Conservation (phyloP, 2,113 vertebrate genomes). For the Muntiacus muntjak region DNA sequence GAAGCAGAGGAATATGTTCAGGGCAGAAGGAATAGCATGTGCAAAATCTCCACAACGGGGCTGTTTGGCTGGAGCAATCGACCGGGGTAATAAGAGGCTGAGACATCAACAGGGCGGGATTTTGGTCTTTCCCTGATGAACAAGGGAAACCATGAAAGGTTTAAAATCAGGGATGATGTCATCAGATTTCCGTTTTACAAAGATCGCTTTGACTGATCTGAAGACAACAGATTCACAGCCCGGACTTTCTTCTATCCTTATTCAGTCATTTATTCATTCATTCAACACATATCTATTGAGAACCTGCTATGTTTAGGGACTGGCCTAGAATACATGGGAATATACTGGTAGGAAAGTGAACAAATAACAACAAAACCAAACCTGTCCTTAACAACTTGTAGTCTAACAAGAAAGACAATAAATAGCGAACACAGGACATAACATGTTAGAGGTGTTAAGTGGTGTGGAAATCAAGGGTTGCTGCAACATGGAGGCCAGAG, state of each 20-base stretch:
- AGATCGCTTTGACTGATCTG: not conserved
- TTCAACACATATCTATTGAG: not conserved
- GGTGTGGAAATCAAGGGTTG: not conserved
- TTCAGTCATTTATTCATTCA: not conserved
- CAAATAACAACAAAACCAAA: not conserved
- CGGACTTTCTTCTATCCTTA: no score
- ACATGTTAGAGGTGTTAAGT: not conserved
- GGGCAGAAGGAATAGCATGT: not conserved
- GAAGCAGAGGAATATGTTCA: not conserved
- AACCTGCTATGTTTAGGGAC: not conserved
- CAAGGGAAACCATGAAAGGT: not conserved
- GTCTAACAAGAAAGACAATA: not conserved
- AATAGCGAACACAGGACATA: fast-evolving
- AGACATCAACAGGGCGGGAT: not conserved
- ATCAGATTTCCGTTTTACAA: not conserved
- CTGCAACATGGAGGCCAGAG: not conserved
- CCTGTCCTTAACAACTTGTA: not conserved
- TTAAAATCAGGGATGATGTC: not conserved
- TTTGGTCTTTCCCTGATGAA: not conserved
- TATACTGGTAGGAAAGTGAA: not conserved
- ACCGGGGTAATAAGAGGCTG: fast-evolving
- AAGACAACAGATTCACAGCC: not conserved
- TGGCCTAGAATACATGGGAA: no score
- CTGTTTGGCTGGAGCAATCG: not conserved
- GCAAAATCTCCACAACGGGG: not conserved